Evolutionary conservation across 2,113 vertebrate genomes (phyloP), one percentile per base, ranked within the genome.

Genomic region (Sakesphorus luctuosus): DNA sequence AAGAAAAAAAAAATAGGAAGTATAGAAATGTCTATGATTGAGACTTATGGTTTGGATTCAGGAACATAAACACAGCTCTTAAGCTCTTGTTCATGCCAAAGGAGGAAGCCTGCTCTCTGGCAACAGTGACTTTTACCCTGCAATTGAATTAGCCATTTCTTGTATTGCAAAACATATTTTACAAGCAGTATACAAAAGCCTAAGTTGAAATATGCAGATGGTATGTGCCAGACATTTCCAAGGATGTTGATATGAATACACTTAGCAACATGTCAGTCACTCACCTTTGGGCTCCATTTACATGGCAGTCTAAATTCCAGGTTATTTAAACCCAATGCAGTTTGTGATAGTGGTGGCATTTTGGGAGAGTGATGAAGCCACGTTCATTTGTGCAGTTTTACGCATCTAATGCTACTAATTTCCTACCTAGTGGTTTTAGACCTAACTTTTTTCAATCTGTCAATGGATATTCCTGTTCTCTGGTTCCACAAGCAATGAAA

Each of bases 121-220:
- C 55, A 93, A 65, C 61, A 67, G 5, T 71, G 85, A 36, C 79
- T 90, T 82, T 55, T 77, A 63, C 63, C 59, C 63, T 90, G 74
- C 72, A 23, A 55, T 83, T 74, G 68, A n/a, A 86, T 91, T 93
- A 86, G 59, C 43, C 50, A 71, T 52, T 94, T 90, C 31, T 29
- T 21, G 33, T 67, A 35, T 63, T 52, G 55, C 53, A 80, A 74
- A 85, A 55, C 49, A 38, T 58, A 76, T 69, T 91, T 89, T 74
- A 47, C 29, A 77, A 77, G 59, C 29, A 18, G 77, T 55, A 20
- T 44, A 55, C 29, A 77, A 91, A 86, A 90, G 59, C 35, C 19
- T 44, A 59, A 80, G 46, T 40, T 55, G 29, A 91, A 90, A 66
- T 55, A 55, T 33, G 26, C 24, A 24, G 66, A 77, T 44, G 66